Evolutionary conservation across 2,797 vertebrate genomes (phyloP), one percentile per base, ranked within the genome.

Genomic region (Typhlichthys eigenmanni): DNA sequence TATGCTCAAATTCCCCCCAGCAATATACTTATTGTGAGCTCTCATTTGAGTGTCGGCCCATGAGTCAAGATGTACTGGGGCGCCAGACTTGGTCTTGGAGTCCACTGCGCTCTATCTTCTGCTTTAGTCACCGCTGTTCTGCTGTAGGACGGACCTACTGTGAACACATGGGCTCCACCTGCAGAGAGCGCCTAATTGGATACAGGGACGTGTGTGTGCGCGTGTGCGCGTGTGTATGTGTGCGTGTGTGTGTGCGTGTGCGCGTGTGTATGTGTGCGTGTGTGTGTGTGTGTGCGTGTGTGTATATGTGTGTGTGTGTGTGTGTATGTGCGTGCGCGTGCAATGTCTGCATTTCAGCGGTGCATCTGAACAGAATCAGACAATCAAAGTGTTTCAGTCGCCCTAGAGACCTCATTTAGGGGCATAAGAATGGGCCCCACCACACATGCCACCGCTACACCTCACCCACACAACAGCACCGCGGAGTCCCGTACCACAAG

Each of bases 121-220:
- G 38, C 14, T 19, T 12, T 1, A 53, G 51, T 24, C 51, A 53
- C 7, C 10, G 17, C 7, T 10, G 10, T 2, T 13, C 12, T 13
- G 13, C 19, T 13, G 13, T 11, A 10, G 1, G 3, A 12, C 19
- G 1, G 19, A 13, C 55, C 67, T 66, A 45, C 59, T 55, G 48
- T 7, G 64, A 80, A 81, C 89, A 90, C 82, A 85, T 86, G 87
- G 82, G 58, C 72, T 47, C 71, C 85, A 89, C 84, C 81, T 81
- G 78, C 74, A 76, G 56, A 78, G 74, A 64, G 48, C 52, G 57
- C 68, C 71, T 84, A 83, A 87, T 73, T 47, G 29, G 72, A 85
- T 64, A 56, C 80, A 86, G 80, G 43, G 73, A 17, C 11, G 51
- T 24, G 51, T 53, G 51, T 47, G 78, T 67, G 68, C 69, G 52